Base-by-base conservation (phyloP, 1,140 invertebrate genomes). In the Macrobrachium nipponense region DNA sequence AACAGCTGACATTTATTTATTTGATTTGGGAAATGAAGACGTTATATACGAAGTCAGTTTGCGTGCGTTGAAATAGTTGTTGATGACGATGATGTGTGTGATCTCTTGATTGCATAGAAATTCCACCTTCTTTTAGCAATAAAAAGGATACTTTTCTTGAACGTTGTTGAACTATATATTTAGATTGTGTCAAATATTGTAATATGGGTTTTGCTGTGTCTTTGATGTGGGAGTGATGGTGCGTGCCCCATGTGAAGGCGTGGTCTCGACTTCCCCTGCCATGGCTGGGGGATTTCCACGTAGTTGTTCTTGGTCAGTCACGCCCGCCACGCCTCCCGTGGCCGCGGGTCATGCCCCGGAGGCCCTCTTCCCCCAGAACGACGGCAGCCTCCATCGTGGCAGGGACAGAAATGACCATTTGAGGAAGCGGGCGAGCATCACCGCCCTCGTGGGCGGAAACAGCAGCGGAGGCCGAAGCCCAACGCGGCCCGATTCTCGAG, bases 261-360 rank as follows among this genome's bases (percentile, higher is more conserved):
- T 27, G 43, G 77, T n/a, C 62, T n/a, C 62, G n/a, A 80, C 58
- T 51, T 18, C 23, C 76, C 68, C 58, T 68, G 68, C 76, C 77
- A 86, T 86, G 83, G 83, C 83, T 73, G 83, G 83, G 36, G 83
- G 83, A 44, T 79, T 86, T 59, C 83, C 83, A 14, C 83, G 83
- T 11, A 80, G 77, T n/a, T 86, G 83, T 64, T 86, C 83, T 27
- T 86, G 83, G 83, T 86, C 83, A 18, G 83, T 86, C 18, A 86
- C 83, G 3, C 83, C 83, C 14, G 83, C 83, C 83, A 86, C 83
- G 18, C 83, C 83, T 4, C 83, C 83, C n/a, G 83, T 86, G 62
- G 77, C 83, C 77, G 58, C 77, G 44, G 44, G 62, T 68, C 62
- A 76, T 11, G 58, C 77, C 58, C 83, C 68, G 2, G 77, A 86